Evolutionary conservation across 1,140 invertebrate genomes (phyloP).

Genomic region (Trissolcus basalis): DNA sequence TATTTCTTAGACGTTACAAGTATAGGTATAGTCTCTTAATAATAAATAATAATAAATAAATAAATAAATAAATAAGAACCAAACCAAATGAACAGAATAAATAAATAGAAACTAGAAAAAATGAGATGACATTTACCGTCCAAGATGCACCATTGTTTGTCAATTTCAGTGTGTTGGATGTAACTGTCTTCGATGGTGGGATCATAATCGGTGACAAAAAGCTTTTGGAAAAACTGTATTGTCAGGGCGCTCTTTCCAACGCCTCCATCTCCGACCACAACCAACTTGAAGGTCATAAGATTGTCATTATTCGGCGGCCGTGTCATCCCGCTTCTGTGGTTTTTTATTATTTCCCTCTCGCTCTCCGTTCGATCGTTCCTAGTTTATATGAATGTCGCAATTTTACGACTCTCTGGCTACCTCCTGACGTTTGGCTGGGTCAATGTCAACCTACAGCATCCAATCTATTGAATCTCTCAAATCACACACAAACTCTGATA

Average conservation of each 20-base stretch:
- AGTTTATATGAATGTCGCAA: neutral
- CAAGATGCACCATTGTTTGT: constrained; percentile 92
- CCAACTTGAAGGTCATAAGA: constrained; percentile 89
- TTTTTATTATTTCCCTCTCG: constrained; percentile 61
- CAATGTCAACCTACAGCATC: constrained; percentile 7
- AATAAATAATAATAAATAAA: no score
- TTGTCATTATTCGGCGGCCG: constrained; percentile 88
- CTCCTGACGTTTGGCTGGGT: neutral
- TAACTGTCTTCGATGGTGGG: constrained; percentile 94
- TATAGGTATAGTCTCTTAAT: no score
- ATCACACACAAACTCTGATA: no score
- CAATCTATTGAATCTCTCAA: neutral
- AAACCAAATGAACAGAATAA: no score
- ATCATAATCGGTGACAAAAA: constrained; percentile 93
- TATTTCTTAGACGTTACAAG: no score
- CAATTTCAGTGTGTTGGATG: constrained; percentile 93
- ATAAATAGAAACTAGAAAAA: no score
- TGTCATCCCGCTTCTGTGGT: constrained; percentile 74
- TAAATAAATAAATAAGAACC: no score
- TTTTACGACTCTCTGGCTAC: constrained; percentile 12
- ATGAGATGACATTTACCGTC: constrained; percentile 83
- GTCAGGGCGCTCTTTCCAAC: constrained; percentile 94
- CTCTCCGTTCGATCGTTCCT: constrained; percentile 54
- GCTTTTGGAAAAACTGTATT: constrained; percentile 91
- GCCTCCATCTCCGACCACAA: constrained; percentile 92